Percentiles rank a stretch among this genome's conserved stretches.
Evolutionary conservation across 2,888 invertebrate species (phyloP).

Genomic region (Agonopterix heracliana): DNA sequence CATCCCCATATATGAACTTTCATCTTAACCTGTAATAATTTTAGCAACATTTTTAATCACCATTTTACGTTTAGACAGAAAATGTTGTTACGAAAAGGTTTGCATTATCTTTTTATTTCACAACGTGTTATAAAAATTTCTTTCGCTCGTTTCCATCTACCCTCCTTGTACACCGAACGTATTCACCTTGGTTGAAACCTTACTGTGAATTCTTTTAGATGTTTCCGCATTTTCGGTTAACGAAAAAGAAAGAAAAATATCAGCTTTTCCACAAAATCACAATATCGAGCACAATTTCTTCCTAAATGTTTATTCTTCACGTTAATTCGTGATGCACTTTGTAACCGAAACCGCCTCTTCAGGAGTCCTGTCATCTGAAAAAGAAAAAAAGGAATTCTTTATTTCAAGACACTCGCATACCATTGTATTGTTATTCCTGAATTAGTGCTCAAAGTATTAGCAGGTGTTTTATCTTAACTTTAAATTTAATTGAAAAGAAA

Average conservation of each 20-base stretch:
- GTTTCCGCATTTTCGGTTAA: no score
- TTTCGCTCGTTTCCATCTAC: constrained; percentile 49
- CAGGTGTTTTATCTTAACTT: no score
- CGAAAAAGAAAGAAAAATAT: background rate
- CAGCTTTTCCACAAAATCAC: constrained; percentile 35
- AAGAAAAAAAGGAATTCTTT: constrained; percentile 13
- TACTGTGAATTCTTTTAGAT: background rate
- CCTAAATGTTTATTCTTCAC: constrained; percentile 45
- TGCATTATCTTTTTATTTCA: constrained; percentile 51
- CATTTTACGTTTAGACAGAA: constrained; percentile 20
- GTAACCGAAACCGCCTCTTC: constrained; percentile 58
- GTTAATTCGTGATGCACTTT: constrained; percentile 60
- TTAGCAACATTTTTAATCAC: no score
- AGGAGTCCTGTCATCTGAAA: constrained; percentile 72
- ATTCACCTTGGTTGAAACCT: constrained; percentile 4
- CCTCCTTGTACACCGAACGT: constrained; percentile 23
- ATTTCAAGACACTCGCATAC: background rate
- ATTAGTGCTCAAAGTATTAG: no score
- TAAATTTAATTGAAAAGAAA: no score
- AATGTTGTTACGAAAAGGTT: constrained; percentile 49
- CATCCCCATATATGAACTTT: no score
- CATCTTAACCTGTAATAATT: no score
- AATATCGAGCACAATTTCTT: constrained; percentile 44
- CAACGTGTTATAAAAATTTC: constrained; percentile 69
- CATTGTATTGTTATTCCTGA: no score